A percentile compares a stretch with the other conserved stretches of the same genome.
phyloP scores from a whole-genome alignment of 2,113 vertebrate genomes.

The Spea bombifrons region DNA sequence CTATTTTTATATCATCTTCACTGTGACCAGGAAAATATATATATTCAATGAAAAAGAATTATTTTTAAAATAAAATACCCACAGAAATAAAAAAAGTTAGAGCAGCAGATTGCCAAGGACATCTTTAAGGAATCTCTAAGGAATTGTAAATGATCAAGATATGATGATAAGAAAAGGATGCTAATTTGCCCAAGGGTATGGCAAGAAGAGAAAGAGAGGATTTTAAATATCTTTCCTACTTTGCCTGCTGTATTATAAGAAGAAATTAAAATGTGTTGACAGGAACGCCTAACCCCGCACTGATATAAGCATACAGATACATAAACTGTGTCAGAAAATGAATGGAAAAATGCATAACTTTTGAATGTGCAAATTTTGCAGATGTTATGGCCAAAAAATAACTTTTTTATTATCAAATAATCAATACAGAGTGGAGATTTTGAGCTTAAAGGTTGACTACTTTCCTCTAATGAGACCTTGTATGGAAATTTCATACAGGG shows the following conservation, averaged over 20 bases:
- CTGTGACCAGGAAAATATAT: too few species aligned
- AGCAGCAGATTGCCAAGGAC: conserved; percentile 4
- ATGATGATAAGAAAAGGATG: conserved; percentile 5
- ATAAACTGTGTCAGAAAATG: conserved; percentile 2
- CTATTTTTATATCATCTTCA: too few species aligned
- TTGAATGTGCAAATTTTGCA: conserved; percentile 9
- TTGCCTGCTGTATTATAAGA: conserved; percentile 15
- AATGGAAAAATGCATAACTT: conserved; percentile 4
- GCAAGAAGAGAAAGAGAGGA: not conserved
- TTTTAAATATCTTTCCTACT: not conserved
- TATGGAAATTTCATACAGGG: too few species aligned
- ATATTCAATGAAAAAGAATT: too few species aligned
- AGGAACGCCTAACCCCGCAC: conserved; percentile 8
- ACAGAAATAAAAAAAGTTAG: not conserved
- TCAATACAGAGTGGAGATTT: not conserved
- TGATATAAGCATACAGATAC: conserved; percentile 13
- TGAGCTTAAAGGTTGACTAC: too few species aligned
- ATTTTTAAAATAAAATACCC: too few species aligned
- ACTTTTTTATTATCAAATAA: not conserved
- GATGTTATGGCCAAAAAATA: not conserved
- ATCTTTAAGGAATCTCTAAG: not conserved
- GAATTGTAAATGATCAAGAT: conserved; percentile 25
- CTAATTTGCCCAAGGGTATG: conserved; percentile 19
- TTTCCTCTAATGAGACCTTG: too few species aligned
- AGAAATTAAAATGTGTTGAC: conserved; percentile 27